These are phyloP conservation scores for Microctenopoma lineatum DNA, from an alignment of 2,797 vertebrate genomes.

Conservation along the genomic window DNA sequence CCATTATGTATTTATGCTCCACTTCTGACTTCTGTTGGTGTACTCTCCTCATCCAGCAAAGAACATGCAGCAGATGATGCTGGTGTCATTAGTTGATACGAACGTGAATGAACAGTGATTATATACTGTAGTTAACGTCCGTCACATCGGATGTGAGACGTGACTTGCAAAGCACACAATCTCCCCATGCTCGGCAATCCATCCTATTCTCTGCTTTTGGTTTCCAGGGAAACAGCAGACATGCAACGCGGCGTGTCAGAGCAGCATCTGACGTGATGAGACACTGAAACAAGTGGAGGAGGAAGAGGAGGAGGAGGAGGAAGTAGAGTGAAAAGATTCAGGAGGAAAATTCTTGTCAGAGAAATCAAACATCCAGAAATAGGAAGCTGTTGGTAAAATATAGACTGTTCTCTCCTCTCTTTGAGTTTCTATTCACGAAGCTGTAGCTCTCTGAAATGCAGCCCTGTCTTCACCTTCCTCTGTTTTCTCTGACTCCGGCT, in stretches of 20 bases:
- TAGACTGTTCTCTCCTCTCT: slow-evolving; percentile 2
- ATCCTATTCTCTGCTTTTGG: slow-evolving; percentile 48
- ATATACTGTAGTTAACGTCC: not conserved
- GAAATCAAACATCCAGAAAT: slow-evolving; percentile 41
- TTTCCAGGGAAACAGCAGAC: slow-evolving; percentile 74
- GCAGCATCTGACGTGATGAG: slow-evolving; percentile 44
- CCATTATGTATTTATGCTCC: too few relatives aligned
- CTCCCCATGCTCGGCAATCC: slow-evolving; percentile 33
- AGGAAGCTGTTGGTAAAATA: slow-evolving; percentile 10
- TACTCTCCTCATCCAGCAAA: not conserved
- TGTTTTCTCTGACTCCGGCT: too few relatives aligned
- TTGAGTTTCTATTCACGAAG: not conserved
- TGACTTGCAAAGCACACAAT: slow-evolving; percentile 23
- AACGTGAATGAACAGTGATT: not conserved
- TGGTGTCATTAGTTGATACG: not conserved
- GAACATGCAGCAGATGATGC: not conserved
- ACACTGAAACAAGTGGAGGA: slow-evolving; percentile 27
- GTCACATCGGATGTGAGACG: slow-evolving; percentile 9
- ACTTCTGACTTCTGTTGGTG: too few relatives aligned
- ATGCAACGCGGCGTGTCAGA: slow-evolving; percentile 41
- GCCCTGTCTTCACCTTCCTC: too few relatives aligned
- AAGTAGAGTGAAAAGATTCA: slow-evolving; percentile 19
- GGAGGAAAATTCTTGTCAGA: slow-evolving; percentile 30
- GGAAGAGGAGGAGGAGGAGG: slow-evolving; percentile 6
- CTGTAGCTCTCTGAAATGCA: too few relatives aligned